Evolutionary conservation across 2,797 vertebrate genomes (phyloP), one percentile per base, ranked within the genome.

Genomic region (Chelon auratus): DNA sequence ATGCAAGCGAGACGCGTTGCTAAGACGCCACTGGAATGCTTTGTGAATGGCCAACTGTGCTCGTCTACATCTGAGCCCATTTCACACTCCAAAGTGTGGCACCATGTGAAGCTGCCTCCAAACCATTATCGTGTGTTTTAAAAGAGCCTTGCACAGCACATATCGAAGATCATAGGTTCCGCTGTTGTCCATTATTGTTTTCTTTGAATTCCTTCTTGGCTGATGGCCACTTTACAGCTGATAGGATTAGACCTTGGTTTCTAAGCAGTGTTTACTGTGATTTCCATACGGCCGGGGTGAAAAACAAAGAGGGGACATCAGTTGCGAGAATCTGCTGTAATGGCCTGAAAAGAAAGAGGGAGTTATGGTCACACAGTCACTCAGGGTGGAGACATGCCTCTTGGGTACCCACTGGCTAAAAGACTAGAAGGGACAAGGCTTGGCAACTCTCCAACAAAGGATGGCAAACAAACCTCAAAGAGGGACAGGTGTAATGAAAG

Each of bases 221-320:
- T 79, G 60, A 77, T 81, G 67, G 81, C 82, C 67, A 66, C 82
- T 87, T 75, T 86, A 75, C 68, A 62, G 72, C 79, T 89, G 80
- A 93, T 79, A 71, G 91, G 89, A 93, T 92, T 93, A 91, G 88
- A 84, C 76, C 37, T 77, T 56, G 33, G 77, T 75, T 64, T 75
- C 84, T 77, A 81, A 84, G 58, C 69, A 50, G 71, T 85, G 81
- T 91, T 93, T 89, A 85, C 74, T 83, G 72, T 69, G 82, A 88
- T 87, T 87, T 72, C 75, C 65, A 72, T 80, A 82, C 63, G 40
- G 62, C 60, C 15, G 18, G 73, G 66, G 76, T 68, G 71, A 81
- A 78, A 86, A 80, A 86, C 60, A 82, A 83, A 90, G 83, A 82
- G 56, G 10, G 62, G 52, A 57, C 60, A 70, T 88, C 81, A 75